These are phyloP conservation scores for Creontiades dilutus DNA, from an alignment of 2,888 invertebrate genomes.

Conservation along the genomic window DNA sequence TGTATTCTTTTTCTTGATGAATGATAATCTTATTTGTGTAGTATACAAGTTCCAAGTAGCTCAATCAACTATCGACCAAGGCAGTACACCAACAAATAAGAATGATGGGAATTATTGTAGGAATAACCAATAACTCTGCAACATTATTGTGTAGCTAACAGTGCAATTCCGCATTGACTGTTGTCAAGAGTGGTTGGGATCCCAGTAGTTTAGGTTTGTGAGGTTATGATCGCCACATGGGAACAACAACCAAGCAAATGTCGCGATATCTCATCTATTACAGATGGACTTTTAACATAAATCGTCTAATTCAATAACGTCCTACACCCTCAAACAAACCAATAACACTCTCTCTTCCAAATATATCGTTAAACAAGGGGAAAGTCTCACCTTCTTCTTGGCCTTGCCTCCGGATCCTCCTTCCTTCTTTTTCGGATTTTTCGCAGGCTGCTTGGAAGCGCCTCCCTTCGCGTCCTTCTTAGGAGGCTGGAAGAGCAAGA, in stretches of 20 bases:
- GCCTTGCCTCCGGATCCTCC: slow-evolving; percentile 96
- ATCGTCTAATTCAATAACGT: neutral
- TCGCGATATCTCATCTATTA: neutral
- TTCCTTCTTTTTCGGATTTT: slow-evolving; percentile 97
- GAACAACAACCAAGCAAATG: neutral
- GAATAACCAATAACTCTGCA: no score
- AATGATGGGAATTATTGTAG: no score
- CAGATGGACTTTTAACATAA: neutral
- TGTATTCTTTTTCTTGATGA: no score
- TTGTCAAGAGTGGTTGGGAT: no score
- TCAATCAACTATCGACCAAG: no score
- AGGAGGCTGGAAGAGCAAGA: slow-evolving; percentile 86
- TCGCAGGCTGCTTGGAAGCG: slow-evolving; percentile 92
- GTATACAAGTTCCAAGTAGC: no score
- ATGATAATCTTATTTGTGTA: no score
- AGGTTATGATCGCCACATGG: slow-evolving; percentile 71
- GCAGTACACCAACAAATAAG: no score
- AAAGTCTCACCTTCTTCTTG: slow-evolving; percentile 90
- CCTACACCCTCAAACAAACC: neutral
- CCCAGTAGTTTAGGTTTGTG: neutral
- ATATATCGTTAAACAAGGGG: neutral
- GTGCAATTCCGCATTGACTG: no score
- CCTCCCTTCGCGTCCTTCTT: slow-evolving; percentile 95
- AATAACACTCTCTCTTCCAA: neutral
- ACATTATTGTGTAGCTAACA: no score